Conservation (phyloP, 2,888 invertebrate species). For the Lycia hirtaria region DNA sequence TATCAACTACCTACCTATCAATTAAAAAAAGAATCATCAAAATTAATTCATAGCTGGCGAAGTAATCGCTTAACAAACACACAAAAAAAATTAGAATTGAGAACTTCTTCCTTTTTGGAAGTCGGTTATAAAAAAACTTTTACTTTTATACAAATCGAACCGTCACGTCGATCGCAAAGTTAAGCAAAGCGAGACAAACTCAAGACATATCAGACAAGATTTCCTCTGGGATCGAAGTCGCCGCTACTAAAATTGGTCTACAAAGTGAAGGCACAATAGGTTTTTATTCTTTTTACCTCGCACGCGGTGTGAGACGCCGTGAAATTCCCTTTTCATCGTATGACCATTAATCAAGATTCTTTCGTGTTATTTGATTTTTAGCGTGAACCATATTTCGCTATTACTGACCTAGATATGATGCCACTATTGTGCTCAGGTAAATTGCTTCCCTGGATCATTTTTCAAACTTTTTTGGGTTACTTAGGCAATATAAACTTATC, state of each 20-base stretch:
- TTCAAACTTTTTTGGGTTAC: slow-evolving; percentile 16
- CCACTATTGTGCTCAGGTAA: slow-evolving; percentile 29
- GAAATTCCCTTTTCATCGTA: slow-evolving; percentile 49
- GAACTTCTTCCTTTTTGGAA: no score
- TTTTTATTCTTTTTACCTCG: slow-evolving; percentile 62
- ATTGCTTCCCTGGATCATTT: slow-evolving; percentile 25
- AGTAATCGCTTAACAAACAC: no score
- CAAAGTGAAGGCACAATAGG: slow-evolving; percentile 68
- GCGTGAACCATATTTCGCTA: slow-evolving; percentile 37
- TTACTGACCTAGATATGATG: slow-evolving; percentile 39
- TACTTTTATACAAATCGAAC: slow-evolving; percentile 26
- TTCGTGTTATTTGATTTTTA: slow-evolving; percentile 54
- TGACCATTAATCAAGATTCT: slow-evolving; percentile 58
- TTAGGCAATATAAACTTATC: not conserved
- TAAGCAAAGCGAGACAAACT: slow-evolving; percentile 45
- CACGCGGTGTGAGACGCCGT: slow-evolving; percentile 30
- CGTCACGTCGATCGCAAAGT: slow-evolving; percentile 34
- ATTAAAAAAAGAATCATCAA: no score
- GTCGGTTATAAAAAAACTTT: no score
- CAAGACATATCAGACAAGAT: slow-evolving; percentile 67
- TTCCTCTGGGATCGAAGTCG: slow-evolving; percentile 71
- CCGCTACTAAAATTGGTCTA: slow-evolving; percentile 71
- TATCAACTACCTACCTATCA: no score
- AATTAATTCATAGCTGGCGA: no score
- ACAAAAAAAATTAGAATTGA: not conserved